Evolutionary conservation across 2,797 vertebrate genomes (phyloP).

Genomic region (Monodelphis domestica): DNA sequence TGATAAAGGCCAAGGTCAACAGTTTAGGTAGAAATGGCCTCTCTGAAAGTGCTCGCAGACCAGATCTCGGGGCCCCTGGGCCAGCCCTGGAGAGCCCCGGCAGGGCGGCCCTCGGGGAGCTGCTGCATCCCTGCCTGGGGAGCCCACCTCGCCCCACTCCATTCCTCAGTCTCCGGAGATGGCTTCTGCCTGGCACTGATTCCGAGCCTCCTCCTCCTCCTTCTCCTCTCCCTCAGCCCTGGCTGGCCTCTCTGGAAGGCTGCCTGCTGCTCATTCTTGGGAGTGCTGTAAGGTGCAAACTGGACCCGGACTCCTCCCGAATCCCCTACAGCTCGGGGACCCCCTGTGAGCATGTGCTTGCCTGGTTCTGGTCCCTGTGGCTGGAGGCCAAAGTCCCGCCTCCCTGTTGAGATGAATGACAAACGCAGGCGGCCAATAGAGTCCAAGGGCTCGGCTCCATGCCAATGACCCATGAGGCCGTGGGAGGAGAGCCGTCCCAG

Average conservation of each 20-base stretch:
- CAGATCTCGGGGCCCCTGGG: too few relatives aligned
- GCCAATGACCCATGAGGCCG: neutral
- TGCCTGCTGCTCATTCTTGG: neutral
- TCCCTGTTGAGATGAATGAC: neutral
- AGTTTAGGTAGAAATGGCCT: neutral
- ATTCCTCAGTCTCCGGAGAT: neutral
- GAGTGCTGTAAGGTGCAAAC: neutral
- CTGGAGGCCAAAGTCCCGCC: neutral
- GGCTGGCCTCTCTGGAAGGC: neutral
- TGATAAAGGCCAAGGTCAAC: neutral
- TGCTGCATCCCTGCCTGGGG: neutral
- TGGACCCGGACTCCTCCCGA: neutral
- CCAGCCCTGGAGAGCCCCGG: neutral
- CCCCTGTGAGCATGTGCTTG: neutral
- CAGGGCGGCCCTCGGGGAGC: neutral
- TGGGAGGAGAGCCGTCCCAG: neutral
- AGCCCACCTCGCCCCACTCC: neutral
- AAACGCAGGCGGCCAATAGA: neutral
- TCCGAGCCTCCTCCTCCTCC: neutral
- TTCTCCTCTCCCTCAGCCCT: neutral
- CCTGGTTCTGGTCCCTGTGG: neutral
- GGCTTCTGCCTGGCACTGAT: neutral
- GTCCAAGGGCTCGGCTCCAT: neutral
- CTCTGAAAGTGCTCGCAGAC: neutral
- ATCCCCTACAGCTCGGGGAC: neutral